Conservation (phyloP, 2,888 invertebrate genomes). For the Anoplius nigerrimus region DNA sequence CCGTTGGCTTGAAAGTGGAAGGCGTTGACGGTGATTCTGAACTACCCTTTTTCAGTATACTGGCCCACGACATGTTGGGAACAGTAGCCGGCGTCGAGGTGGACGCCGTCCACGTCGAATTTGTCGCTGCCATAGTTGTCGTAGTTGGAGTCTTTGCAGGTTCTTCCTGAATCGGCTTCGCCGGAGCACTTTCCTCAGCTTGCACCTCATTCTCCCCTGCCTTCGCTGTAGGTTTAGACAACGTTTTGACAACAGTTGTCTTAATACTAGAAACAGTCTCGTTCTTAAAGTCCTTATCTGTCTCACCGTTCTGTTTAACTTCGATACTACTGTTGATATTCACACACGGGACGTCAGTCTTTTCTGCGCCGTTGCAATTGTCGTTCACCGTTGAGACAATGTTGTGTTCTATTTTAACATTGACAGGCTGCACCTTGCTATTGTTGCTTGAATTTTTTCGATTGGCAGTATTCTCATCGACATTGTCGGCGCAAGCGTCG, state of each 20-base stretch:
- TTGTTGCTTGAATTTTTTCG: slow-evolving; percentile 35
- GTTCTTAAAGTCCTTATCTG: slow-evolving; percentile 55
- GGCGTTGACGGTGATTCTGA: slow-evolving; percentile 42
- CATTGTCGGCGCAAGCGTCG: slow-evolving; percentile 52
- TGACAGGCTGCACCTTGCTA: slow-evolving; percentile 55
- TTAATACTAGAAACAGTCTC: slow-evolving; percentile 51
- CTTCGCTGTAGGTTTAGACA: slow-evolving; percentile 50
- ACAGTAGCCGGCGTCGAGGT: slow-evolving; percentile 24
- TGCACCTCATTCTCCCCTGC: slow-evolving; percentile 41
- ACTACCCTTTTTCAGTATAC: slow-evolving; percentile 66
- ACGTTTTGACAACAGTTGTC: slow-evolving; percentile 50
- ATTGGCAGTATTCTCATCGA: slow-evolving; percentile 50
- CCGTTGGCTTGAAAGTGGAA: slow-evolving; percentile 60
- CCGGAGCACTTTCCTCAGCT: slow-evolving; percentile 26
- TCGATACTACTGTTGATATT: slow-evolving; percentile 65
- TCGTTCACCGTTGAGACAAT: slow-evolving; percentile 61
- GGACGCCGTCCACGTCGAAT: slow-evolving; percentile 17
- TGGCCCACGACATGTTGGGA: slow-evolving; percentile 69
- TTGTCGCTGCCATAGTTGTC: slow-evolving; percentile 20
- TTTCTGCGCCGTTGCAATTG: slow-evolving; percentile 57
- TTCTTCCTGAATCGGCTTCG: slow-evolving; percentile 44
- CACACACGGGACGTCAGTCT: slow-evolving; percentile 58
- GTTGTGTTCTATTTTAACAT: slow-evolving; percentile 63
- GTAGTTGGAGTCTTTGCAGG: slow-evolving; percentile 39
- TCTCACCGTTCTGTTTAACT: slow-evolving; percentile 63